Evolutionary conservation across 1,140 invertebrate species (phyloP).

Genomic region (Solen grandis): DNA sequence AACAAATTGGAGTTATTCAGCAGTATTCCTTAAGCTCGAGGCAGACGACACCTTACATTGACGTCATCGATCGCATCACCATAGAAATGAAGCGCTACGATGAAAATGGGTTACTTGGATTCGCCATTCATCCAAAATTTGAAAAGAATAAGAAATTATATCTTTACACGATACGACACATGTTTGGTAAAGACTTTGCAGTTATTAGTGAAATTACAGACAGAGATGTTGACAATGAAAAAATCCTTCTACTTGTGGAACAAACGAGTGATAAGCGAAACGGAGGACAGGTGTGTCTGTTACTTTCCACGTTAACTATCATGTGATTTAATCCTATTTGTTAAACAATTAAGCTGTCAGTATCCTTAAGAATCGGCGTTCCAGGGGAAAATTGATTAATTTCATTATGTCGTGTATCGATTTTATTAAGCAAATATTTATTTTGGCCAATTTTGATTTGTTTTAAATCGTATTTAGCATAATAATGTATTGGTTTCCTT

Average conservation of each 20-base stretch:
- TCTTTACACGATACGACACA: constrained; percentile 18
- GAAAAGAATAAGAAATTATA: constrained; percentile 30
- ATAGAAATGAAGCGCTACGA: background rate
- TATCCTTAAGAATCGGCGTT: no score
- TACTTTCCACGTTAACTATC: no score
- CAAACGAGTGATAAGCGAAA: constrained; percentile 32
- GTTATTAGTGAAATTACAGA: constrained; percentile 35
- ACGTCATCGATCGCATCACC: constrained; percentile 5
- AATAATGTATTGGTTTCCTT: no score
- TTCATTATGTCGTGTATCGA: no score
- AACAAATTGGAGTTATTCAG: constrained; percentile 48
- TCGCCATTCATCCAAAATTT: constrained; percentile 50
- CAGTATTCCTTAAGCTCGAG: background rate
- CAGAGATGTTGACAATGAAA: constrained; percentile 5
- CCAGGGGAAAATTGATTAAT: no score
- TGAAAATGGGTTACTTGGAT: constrained; percentile 35
- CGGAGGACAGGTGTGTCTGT: constrained; percentile 49
- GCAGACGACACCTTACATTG: constrained; percentile 10
- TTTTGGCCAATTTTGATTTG: no score
- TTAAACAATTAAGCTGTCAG: no score
- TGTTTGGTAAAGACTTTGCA: background rate
- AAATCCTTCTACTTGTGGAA: constrained; percentile 28
- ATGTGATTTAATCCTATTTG: no score
- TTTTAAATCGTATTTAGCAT: no score
- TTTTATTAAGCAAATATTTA: no score